Conservation (phyloP, 2,888 invertebrate genomes). For the Cephus spinipes region DNA sequence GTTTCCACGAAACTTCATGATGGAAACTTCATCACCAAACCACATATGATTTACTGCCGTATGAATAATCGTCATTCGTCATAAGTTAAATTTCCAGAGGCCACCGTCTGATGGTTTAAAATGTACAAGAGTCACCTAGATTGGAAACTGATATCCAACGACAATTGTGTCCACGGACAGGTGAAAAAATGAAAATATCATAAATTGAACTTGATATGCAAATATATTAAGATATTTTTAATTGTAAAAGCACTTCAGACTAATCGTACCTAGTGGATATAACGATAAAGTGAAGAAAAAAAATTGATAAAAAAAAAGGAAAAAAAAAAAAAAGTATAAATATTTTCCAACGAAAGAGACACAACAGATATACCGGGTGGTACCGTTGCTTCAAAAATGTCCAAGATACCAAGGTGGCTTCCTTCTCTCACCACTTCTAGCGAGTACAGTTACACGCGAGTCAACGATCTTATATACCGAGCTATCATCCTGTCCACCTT, state of each 20-base stretch:
- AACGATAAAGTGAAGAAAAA: neutral
- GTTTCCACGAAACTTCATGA: neutral
- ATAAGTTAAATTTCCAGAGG: neutral
- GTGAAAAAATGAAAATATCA: neutral
- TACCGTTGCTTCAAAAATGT: neutral
- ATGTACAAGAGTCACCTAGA: neutral
- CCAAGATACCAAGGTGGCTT: neutral
- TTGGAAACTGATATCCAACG: neutral
- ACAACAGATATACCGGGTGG: neutral
- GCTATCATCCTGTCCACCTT: neutral
- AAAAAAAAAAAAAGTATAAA: neutral
- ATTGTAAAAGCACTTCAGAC: too few species aligned
- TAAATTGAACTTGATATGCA: neutral
- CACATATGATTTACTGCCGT: neutral
- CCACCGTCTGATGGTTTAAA: neutral
- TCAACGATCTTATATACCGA: conserved; percentile 29
- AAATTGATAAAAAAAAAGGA: neutral
- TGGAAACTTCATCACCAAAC: neutral
- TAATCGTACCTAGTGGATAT: too few species aligned
- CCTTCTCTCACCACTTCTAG: neutral
- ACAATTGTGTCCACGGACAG: neutral
- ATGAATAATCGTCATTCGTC: neutral
- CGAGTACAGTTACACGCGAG: conserved; percentile 53
- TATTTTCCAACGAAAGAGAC: neutral
- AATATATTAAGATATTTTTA: too few species aligned